These are phyloP conservation scores for Beris morrisii DNA, from an alignment of 2,888 invertebrate species.

Conservation along the genomic window DNA sequence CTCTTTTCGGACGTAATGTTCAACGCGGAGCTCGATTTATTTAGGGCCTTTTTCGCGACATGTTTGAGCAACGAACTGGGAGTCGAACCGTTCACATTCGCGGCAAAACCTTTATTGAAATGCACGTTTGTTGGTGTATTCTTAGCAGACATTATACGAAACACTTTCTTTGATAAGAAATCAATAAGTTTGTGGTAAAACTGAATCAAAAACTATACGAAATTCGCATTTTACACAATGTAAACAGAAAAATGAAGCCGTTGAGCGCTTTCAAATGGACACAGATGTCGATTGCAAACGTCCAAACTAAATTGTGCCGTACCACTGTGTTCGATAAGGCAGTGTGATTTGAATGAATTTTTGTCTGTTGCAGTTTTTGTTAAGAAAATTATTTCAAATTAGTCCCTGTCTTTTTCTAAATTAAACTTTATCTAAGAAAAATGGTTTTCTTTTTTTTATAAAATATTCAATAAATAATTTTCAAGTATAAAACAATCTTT, in stretches of 20 bases:
- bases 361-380: too few species aligned
- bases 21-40: conserved; percentile 13
- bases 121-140: conserved; percentile 37
- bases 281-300: not conserved
- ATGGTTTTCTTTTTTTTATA: too few species aligned
- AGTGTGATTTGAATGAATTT: not conserved
- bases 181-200: not conserved
- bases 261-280: conserved; percentile 24
- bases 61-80: conserved; percentile 39
- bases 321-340: not conserved
- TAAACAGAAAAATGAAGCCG: conserved; percentile 22
- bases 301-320: conserved; percentile 9
- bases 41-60: conserved; percentile 21
- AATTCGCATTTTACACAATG: conserved; percentile 18
- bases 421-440: too few species aligned
- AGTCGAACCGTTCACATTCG: conserved; percentile 25
- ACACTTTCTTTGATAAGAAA: not conserved
- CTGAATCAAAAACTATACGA: not conserved
- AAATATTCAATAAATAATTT: too few species aligned
- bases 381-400: too few species aligned
- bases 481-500: too few species aligned
- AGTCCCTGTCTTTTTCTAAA: too few species aligned
- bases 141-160: conserved; percentile 36
- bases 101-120: conserved; percentile 20
- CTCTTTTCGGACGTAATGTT: conserved; percentile 15